A percentile compares a stretch with the other conserved stretches of the same genome.
phyloP scores from a whole-genome alignment of 2,888 invertebrate genomes.

The Norana najaformis region DNA sequence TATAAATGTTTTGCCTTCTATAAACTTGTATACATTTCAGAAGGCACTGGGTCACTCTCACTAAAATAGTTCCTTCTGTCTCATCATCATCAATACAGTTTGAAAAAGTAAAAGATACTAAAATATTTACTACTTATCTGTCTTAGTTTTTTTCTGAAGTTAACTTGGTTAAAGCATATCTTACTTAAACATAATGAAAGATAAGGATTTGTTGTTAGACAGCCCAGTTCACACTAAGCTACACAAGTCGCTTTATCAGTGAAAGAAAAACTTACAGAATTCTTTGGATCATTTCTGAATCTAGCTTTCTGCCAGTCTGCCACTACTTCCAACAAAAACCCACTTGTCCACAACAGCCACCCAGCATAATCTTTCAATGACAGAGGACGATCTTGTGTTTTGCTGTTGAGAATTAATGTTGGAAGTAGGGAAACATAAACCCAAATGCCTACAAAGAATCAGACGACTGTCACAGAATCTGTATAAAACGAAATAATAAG shows the following conservation, averaged over 20 bases:
- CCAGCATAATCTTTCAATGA: slow-evolving; percentile 58
- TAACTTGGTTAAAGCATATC: neutral
- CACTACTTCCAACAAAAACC: slow-evolving; percentile 54
- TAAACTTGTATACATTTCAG: too few species aligned
- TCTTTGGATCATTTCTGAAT: slow-evolving; percentile 55
- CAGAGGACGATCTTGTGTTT: slow-evolving; percentile 53
- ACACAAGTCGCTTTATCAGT: neutral
- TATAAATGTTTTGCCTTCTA: too few species aligned
- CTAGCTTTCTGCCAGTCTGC: slow-evolving; percentile 58
- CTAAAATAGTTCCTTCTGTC: too few species aligned
- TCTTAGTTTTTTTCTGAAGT: too few species aligned
- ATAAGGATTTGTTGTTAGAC: neutral
- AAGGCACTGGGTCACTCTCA: too few species aligned
- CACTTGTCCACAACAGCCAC: slow-evolving; percentile 59
- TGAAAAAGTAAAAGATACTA: too few species aligned
- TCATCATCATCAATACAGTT: too few species aligned
- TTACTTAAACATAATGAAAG: neutral
- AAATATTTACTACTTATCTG: too few species aligned
- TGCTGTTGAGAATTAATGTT: slow-evolving; percentile 56
- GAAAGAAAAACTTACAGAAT: slow-evolving; percentile 49
- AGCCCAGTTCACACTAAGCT: neutral
- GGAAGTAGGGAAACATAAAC: slow-evolving; percentile 61
- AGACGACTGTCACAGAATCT: neutral
- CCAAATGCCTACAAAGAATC: slow-evolving; percentile 57
- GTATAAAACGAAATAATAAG: neutral